Evolutionary conservation across 2,113 vertebrate species (phyloP).

Genomic region (Pholis gunnellus): DNA sequence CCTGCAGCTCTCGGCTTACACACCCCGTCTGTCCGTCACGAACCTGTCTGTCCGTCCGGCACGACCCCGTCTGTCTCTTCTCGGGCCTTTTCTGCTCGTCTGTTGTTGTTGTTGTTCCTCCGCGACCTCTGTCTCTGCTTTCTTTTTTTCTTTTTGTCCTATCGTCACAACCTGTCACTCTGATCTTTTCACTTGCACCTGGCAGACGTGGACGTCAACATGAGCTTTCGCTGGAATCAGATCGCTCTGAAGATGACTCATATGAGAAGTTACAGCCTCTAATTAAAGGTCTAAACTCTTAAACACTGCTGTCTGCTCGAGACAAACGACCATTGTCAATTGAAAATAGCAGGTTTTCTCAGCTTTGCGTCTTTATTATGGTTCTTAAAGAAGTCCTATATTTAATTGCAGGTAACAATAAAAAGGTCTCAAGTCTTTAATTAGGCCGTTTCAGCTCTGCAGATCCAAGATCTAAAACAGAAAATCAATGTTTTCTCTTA

Average conservation of each 20-base stretch:
- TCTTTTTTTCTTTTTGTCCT: conserved; percentile 1
- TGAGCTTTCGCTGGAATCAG: conserved; percentile 5
- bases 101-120: not conserved
- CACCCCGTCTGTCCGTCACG: conserved; percentile 22
- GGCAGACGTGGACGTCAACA: not conserved
- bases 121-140: not conserved
- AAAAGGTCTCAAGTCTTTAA: not conserved
- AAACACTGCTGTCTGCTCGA: not conserved
- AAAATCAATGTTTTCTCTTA: not conserved
- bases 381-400: not conserved
- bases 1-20: conserved; percentile 69
- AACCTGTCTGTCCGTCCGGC: not conserved
- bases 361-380: not conserved
- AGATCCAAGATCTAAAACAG: not conserved
- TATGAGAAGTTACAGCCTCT: not conserved
- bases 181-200: conserved; percentile 13
- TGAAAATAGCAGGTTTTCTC: not conserved
- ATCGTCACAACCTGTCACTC: not conserved
- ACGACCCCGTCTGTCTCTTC: not conserved
- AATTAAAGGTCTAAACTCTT: conserved; percentile 12
- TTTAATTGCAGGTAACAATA: not conserved
- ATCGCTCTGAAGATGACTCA: conserved; percentile 1
- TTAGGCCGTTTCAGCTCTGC: not conserved
- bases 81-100: not conserved
- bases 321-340: not conserved